Base-by-base conservation (phyloP, 2,113 vertebrate species). In the Myodes glareolus region DNA sequence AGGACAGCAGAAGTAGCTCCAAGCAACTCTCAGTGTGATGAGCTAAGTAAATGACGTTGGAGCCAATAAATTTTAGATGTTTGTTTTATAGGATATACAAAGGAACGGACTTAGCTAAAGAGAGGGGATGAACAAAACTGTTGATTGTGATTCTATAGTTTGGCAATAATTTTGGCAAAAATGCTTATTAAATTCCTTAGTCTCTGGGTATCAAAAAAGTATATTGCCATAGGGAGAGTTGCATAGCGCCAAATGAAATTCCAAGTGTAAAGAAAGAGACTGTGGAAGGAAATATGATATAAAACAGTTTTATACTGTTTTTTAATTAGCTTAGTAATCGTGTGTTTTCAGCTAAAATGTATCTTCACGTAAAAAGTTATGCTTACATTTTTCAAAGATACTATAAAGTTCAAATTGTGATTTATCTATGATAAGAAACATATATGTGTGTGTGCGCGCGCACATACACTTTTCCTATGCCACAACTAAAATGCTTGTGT, bases 131-230 rank as follows among this genome's bases (percentile, higher is more conserved):
- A 84, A 78, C 19, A 85, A 16, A 94, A 3, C 31, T 81, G 52
- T 42, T 52, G 27, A 47, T 31, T 77, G 6, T 5, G 23, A 70
- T 94, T 87, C 84, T 80, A 39, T 4, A 85, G 4, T 80, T 75
- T 67, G n/a, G 55, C 29, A 68, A 58, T 85, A 76, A 88, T 78
- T 95, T 90, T 70, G 31, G 65, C 58, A 95, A 86, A 96, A 87
- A 36, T 82, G 88, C 3, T 87, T 42, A 29, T 86, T 72, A 93
- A 95, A 94, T 75, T 2, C 31, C 10, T 92, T 92, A 72, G 7
- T 16, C 45, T 25, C 16, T 91, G 16, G 17, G 23, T 45, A 68
- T 80, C 39, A 84, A 76, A 76, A 84, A 80, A 39, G 12, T 88
- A n/a, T 42, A 77, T 95, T 96, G 93, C 47, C 9, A 6, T 23